These are phyloP conservation scores for Paradisaea rubra DNA, from an alignment of 2,113 vertebrate species.

Conservation along the genomic window DNA sequence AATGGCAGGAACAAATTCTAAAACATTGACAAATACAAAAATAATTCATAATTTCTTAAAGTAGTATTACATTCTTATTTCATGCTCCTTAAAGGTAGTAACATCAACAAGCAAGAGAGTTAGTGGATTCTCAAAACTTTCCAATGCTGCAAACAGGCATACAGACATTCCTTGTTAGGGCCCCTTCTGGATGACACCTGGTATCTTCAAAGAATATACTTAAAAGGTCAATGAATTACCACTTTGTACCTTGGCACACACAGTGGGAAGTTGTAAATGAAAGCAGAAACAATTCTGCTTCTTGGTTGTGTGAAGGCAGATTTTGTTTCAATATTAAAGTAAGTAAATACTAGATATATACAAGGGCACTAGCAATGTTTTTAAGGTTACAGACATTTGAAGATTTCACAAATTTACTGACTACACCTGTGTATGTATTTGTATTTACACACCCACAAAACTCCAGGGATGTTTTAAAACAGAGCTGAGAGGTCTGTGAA, in stretches of 20 bases:
- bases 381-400: neutral
- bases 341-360: neutral
- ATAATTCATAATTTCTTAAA: neutral
- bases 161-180: neutral
- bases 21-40: neutral
- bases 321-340: neutral
- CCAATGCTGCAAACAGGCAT: neutral
- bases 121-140: neutral
- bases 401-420: neutral
- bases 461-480: neutral
- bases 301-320: neutral
- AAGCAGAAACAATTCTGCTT: neutral
- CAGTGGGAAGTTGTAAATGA: neutral
- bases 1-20: neutral
- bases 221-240: neutral
- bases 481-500: neutral
- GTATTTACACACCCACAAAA: neutral
- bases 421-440: neutral
- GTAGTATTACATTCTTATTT: neutral
- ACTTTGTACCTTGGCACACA: neutral
- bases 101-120: fast-evolving
- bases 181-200: neutral
- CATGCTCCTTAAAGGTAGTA: neutral
- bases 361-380: neutral
- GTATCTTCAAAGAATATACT: neutral